Evolutionary conservation across 2,888 invertebrate genomes (phyloP).

Genomic region (Pseudococcus longispinus): DNA sequence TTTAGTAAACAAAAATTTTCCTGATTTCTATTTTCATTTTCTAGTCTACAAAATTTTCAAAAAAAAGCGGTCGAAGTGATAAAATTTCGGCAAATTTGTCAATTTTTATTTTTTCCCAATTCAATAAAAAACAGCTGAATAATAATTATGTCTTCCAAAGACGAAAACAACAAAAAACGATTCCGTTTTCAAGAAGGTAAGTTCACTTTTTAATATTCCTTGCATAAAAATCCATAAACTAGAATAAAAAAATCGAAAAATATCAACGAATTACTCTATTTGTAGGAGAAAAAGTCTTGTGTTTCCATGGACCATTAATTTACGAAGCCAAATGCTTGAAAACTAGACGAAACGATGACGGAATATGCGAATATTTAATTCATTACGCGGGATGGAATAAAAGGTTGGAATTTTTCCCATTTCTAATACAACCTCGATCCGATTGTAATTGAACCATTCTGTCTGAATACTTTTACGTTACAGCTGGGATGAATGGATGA

Average conservation of each 20-base stretch:
- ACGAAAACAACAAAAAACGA: slow-evolving; percentile 3
- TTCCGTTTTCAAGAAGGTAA: slow-evolving; percentile 46
- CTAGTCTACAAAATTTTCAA: no score
- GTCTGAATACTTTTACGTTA: slow-evolving; percentile 59
- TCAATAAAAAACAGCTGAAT: neutral
- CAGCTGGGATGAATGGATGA: slow-evolving; percentile 93
- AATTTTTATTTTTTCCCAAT: neutral
- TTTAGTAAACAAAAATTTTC: no score
- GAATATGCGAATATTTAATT: slow-evolving; percentile 84
- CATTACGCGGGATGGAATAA: slow-evolving; percentile 98
- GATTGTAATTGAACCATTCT: neutral
- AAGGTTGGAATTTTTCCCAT: slow-evolving; percentile 14
- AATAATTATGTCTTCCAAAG: slow-evolving; percentile 28
- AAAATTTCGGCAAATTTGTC: neutral
- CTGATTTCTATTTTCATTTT: no score
- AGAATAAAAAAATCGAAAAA: neutral
- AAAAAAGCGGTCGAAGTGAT: neutral
- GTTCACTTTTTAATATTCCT: neutral
- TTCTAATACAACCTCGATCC: neutral
- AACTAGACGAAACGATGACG: slow-evolving; percentile 65
- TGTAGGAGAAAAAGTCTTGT: slow-evolving; percentile 89
- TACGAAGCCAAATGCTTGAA: slow-evolving; percentile 97
- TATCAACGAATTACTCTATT: neutral
- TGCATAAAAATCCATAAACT: neutral
- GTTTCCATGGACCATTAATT: slow-evolving; percentile 94